Evolutionary conservation across 2,113 vertebrate genomes (phyloP), one percentile per base, ranked within the genome.

Genomic region (Muntiacus reevesi): DNA sequence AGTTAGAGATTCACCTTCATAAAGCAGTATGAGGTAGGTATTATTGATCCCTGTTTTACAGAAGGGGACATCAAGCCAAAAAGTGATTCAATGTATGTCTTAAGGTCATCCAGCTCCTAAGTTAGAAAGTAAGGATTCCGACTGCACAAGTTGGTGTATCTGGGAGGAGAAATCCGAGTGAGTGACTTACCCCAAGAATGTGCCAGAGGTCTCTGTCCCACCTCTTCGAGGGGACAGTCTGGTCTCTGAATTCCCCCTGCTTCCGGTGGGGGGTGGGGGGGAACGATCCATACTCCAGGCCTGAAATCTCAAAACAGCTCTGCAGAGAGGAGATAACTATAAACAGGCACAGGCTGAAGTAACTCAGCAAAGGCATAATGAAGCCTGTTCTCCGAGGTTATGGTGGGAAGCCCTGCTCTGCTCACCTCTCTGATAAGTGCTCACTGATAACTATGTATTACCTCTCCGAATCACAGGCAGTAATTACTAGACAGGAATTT

Each of bases 401-500:
- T 0, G 0, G 7, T 10, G 83, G 74, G 89, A 88, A 95, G 87
- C 84, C 52, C 50, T 43, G 92, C 79, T 94, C 96, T 54, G 74
- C 89, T 94, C n/a, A 86, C 87, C 95, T 52, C 60, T 91, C 87
- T 81, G 74, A 93, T 8, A 60, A 91, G 97, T 36, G 92, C 87
- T 97, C 33, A 21, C 92, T 94, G 94, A 92, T 91, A 94, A 94
- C 89, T 60, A 43, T n/a, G 78, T 71, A 90, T 98, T 94, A 96
- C 74, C 0, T n/a, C 33, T 83, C 15, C 25, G 94, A 95, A 87
- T 94, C 90, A 33, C 94, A 96, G 87, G 54, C 76, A 81, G 87
- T 96, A 97, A 98, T 97, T 95, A 93, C 83, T 10, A 83, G 81
- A 67, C 43, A 96, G 54, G 93, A 94, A 60, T 64, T 96, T 83